phyloP scores from a whole-genome alignment of 2,888 invertebrate genomes.

The Emmelina monodactyla region DNA sequence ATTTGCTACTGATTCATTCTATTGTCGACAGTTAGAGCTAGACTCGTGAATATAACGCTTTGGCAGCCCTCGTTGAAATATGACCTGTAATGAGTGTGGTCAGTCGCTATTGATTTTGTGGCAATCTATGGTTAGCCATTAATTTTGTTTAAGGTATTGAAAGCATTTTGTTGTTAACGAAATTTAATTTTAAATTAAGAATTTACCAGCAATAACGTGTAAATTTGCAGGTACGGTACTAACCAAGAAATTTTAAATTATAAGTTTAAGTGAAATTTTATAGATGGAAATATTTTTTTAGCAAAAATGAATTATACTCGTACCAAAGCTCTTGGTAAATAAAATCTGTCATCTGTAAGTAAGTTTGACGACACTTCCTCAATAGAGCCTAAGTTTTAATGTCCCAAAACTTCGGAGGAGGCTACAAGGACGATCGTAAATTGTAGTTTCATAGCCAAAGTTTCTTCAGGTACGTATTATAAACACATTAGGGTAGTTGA shows the following conservation, averaged over 20 bases:
- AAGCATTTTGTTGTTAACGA: too few species aligned
- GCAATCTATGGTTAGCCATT: too few species aligned
- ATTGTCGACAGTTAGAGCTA: conserved; percentile 54
- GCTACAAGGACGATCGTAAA: conserved; percentile 10
- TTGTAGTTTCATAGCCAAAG: background rate
- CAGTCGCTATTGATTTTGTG: too few species aligned
- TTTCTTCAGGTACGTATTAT: background rate
- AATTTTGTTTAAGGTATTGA: too few species aligned
- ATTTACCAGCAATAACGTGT: too few species aligned
- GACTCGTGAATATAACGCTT: conserved; percentile 53
- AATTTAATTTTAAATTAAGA: too few species aligned
- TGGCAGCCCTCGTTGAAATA: conserved; percentile 23
- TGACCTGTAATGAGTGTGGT: background rate
- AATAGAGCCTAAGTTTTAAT: conserved; percentile 18
- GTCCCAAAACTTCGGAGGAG: conserved; percentile 13
- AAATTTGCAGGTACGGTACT: too few species aligned
- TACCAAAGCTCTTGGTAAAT: too few species aligned
- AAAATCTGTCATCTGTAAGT: background rate
- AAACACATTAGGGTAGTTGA: background rate
- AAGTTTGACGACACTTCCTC: conserved; percentile 3
- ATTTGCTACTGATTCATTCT: conserved; percentile 56
- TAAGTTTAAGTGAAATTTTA: too few species aligned
- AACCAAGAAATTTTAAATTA: too few species aligned
- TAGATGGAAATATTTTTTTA: too few species aligned
- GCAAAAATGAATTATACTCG: too few species aligned